Base-by-base conservation (phyloP, 2,113 vertebrate genomes). In the Oreocharis arfaki region DNA sequence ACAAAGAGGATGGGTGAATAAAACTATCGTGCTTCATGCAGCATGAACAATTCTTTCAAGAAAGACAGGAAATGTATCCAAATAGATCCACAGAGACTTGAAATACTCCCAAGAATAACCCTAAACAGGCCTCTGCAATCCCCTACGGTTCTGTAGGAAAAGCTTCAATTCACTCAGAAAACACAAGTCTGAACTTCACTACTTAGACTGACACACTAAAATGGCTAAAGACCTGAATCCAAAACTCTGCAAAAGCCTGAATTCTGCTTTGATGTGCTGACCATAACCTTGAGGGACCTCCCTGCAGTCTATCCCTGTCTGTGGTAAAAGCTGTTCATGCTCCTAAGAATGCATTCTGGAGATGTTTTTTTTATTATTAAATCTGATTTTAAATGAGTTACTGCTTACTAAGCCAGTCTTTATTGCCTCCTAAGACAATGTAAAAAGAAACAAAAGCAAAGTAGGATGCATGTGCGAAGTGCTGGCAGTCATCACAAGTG, bases 51-150 rank as follows among this genome's bases (percentile, higher is more conserved):
- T 90, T 97, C 50, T 61, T 95, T 94, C 86, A 87, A 77, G 84
- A 88, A 39, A 78, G 79, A 87, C 78, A 90, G 86, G 92, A 96
- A 95, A 80, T 22, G 12, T 92, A 92, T 89, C 90, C 87, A 92
- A 87, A 88, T 37, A 71, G 67, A 93, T 96, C 95, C 65, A 94
- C 50, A 53, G 81, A 89, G 96, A 95, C 87, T 95, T 97, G 95
- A 97, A 95, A 94, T 88, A 82, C 57, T 85, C 97, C 96, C 96
- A 97, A 97, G 78, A 97, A 97, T 87, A 97, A 93, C 96, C 95
- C 87, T 86, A 90, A 86, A 87, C 79, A 71, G 97, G 97, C 95
- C 94, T 95, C 96, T 95, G 49, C 81, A 90, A 47, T 93, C 67
- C 81, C 81, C 86, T 86, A 47, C 33, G 53, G 65, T 78, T 94